Conservation (phyloP, 2,797 vertebrate genomes). For the Lophius americanus region DNA sequence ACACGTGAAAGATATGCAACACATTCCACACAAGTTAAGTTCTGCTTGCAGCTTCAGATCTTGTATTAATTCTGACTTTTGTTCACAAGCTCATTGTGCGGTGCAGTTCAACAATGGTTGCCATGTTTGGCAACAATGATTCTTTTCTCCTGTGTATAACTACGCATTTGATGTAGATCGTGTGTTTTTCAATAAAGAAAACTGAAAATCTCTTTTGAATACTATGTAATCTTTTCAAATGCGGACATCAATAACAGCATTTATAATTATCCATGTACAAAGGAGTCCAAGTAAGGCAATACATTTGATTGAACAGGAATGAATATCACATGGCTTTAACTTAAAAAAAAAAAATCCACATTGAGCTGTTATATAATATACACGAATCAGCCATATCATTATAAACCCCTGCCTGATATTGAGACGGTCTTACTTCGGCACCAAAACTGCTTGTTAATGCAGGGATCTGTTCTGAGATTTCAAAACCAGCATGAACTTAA, state of each 20-base stretch:
- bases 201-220: slow-evolving; percentile 39
- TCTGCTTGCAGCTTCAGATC: slow-evolving; percentile 46
- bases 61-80: slow-evolving; percentile 50
- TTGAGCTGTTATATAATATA: background rate
- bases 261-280: slow-evolving; percentile 11
- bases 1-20: slow-evolving; percentile 45
- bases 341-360: slow-evolving; percentile 35
- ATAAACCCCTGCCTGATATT: no score
- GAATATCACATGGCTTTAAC: slow-evolving; percentile 35
- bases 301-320: slow-evolving; percentile 38
- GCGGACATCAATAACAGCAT: background rate
- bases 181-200: slow-evolving; percentile 78
- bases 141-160: slow-evolving; percentile 66
- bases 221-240: slow-evolving; percentile 35
- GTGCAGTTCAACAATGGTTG: slow-evolving; percentile 50
- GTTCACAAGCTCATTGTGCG: slow-evolving; percentile 54
- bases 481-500: no score
- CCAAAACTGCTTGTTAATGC: no score
- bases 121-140: slow-evolving; percentile 54
- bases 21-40: slow-evolving; percentile 44
- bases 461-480: no score
- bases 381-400: background rate
- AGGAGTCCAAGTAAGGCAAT: slow-evolving; percentile 53
- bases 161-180: slow-evolving; percentile 72
- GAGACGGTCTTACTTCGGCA: no score